A percentile compares a stretch with the other conserved stretches of the same genome.
Evolutionary conservation across 92 coral and sea anemone genomes (phyloP).

Genomic region (Phenganax stokvisi): DNA sequence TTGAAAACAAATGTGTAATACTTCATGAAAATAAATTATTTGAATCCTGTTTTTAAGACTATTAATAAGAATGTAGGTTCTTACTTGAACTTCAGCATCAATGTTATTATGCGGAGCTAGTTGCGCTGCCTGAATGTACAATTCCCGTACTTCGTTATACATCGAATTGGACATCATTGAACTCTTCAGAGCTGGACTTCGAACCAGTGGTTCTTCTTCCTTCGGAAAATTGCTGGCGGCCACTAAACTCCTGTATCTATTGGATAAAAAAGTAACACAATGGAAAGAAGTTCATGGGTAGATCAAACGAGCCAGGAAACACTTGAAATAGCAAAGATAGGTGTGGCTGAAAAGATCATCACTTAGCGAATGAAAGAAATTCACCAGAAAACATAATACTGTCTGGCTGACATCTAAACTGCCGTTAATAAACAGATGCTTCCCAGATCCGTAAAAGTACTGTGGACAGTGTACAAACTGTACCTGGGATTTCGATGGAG

Average conservation of each 20-base stretch:
- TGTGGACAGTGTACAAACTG: not conserved
- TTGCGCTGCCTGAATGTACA: slow-evolving; percentile 90
- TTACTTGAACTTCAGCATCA: slow-evolving; percentile 83
- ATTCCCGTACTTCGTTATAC: slow-evolving; percentile 86
- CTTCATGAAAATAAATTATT: not conserved
- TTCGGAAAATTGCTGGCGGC: slow-evolving; percentile 37
- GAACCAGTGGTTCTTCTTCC: slow-evolving; percentile 51
- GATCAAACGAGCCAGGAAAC: not conserved
- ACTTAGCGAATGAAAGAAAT: too few species aligned
- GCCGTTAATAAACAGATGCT: too few species aligned
- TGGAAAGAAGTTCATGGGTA: not conserved
- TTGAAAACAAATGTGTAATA: too few species aligned
- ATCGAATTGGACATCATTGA: slow-evolving; percentile 91
- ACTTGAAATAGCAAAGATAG: not conserved
- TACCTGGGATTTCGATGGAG: slow-evolving; percentile 77
- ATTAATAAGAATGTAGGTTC: not conserved
- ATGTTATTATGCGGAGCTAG: slow-evolving; percentile 80
- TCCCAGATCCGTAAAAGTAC: too few species aligned
- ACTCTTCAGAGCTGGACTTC: slow-evolving; percentile 56
- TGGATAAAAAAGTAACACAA: not conserved
- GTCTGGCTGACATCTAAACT: too few species aligned
- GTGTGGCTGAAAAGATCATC: too few species aligned
- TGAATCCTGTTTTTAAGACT: not conserved
- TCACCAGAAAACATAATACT: too few species aligned
- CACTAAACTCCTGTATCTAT: slow-evolving; percentile 74